Evolutionary conservation across 1,140 invertebrate genomes (phyloP).

Genomic region (Sipha flava): DNA sequence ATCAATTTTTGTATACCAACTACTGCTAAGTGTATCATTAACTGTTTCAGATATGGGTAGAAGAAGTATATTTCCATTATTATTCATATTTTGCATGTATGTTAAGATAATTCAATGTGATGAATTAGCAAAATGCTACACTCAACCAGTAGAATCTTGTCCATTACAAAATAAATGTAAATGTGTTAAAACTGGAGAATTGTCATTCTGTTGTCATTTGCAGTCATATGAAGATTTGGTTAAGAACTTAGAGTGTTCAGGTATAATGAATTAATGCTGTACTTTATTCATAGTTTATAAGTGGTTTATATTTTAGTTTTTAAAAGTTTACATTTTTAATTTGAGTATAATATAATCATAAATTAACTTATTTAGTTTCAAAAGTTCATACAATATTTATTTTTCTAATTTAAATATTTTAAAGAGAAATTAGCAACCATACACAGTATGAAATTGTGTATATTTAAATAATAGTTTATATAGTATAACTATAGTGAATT

Average conservation of each 20-base stretch:
- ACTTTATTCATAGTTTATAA: neutral
- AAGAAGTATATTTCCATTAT: neutral
- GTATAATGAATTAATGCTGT: neutral
- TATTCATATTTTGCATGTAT: neutral
- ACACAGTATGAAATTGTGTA: no score
- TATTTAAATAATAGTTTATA: no score
- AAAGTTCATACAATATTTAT: no score
- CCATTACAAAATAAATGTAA: neutral
- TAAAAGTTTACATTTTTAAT: no score
- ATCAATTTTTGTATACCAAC: neutral
- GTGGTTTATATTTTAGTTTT: neutral
- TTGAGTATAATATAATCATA: no score
- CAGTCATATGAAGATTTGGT: constrained; percentile 10
- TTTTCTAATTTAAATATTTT: no score
- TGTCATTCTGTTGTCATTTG: neutral
- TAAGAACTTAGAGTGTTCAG: constrained; percentile 1
- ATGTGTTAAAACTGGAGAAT: neutral
- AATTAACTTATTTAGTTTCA: no score
- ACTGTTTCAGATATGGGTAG: constrained; percentile 15
- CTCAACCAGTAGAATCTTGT: neutral
- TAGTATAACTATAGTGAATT: no score
- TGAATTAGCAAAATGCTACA: constrained; percentile 5
- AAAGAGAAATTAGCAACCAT: no score
- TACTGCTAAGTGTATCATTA: neutral
- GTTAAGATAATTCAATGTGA: neutral